These are phyloP conservation scores for Plecotus auritus DNA, from an alignment of 2,113 vertebrate genomes.

Conservation along the genomic window DNA sequence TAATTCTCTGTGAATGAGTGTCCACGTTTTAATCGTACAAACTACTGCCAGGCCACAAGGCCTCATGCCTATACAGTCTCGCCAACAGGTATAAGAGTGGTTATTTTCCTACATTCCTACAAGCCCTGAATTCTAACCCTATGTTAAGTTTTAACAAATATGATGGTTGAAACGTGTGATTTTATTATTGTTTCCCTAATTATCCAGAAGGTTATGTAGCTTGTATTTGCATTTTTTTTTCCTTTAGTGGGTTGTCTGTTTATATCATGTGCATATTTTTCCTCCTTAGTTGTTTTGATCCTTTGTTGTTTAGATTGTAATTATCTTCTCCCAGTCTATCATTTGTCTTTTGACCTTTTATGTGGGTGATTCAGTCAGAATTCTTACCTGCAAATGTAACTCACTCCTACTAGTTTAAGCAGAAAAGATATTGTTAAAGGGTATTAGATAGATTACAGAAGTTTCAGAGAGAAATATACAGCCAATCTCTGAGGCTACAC, in stretches of 20 bases:
- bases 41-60: background rate
- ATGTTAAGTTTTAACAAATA: constrained; percentile 24
- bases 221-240: background rate
- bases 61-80: background rate
- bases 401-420: background rate
- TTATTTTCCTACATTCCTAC: background rate
- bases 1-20: background rate
- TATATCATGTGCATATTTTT: background rate
- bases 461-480: background rate
- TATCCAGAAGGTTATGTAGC: background rate
- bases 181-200: background rate
- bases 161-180: background rate
- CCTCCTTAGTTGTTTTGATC: background rate
- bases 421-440: background rate
- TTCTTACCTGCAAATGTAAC: background rate
- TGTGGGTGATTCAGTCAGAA: background rate
- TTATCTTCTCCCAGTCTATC: background rate
- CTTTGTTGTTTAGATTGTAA: background rate
- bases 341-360: constrained; percentile 15
- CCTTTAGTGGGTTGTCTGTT: background rate
- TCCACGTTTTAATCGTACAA: background rate
- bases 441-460: background rate
- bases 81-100: background rate
- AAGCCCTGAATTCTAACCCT: background rate
- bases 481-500: background rate